phyloP scores from a whole-genome alignment of 1,140 invertebrate genomes.

The Sycophaga agraensis region DNA sequence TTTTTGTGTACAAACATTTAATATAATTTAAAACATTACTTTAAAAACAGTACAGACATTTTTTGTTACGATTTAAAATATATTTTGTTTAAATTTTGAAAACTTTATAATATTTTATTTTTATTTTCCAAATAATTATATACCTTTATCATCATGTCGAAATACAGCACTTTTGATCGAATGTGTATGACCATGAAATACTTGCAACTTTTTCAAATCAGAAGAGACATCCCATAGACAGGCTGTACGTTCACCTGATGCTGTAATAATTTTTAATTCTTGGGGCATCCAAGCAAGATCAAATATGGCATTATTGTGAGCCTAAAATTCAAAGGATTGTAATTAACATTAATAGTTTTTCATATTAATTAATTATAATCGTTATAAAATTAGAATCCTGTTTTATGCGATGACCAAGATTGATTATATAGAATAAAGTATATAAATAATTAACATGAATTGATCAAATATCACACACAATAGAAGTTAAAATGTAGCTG shows the following conservation, averaged over 20 bases:
- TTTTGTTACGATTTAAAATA: too few species aligned
- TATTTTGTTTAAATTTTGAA: too few species aligned
- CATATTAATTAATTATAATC: background rate
- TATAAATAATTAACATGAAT: too few species aligned
- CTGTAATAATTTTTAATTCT: conserved; percentile 76
- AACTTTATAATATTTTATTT: too few species aligned
- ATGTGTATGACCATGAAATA: conserved; percentile 73
- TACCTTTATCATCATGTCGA: conserved; percentile 64
- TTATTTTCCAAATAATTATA: too few species aligned
- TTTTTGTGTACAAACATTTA: too few species aligned
- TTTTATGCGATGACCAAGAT: too few species aligned
- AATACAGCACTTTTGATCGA: conserved; percentile 80
- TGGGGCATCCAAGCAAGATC: conserved; percentile 82
- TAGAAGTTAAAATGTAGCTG: too few species aligned
- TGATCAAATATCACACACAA: background rate
- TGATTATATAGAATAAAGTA: too few species aligned
- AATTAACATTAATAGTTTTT: conserved; percentile 13
- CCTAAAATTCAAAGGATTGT: too few species aligned
- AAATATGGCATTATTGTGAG: conserved; percentile 86
- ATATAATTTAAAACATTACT: background rate
- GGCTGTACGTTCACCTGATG: conserved; percentile 81
- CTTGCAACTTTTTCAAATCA: conserved; percentile 56
- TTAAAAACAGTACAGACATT: too few species aligned
- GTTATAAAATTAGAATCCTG: background rate
- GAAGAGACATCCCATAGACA: conserved; percentile 70